A percentile compares a stretch with the other conserved stretches of the same genome.
Evolutionary conservation across 1,140 invertebrate species (phyloP).

Genomic region (Reticulitermes speratus): DNA sequence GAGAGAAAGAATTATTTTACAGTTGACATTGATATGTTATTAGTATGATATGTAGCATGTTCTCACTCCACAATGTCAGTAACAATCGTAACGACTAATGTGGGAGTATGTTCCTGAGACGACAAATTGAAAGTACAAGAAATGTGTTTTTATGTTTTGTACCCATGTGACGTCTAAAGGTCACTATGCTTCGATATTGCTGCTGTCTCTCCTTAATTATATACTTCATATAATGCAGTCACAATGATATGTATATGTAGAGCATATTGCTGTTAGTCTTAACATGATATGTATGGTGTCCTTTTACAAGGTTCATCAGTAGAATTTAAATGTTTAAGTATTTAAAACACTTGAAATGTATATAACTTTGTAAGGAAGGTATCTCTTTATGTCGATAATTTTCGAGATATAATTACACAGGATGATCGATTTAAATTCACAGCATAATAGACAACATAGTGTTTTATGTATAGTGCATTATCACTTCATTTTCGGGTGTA

Average conservation of each 20-base stretch:
- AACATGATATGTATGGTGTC: constrained; percentile 25
- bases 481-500: no score
- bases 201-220: neutral
- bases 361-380: neutral
- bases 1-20: neutral
- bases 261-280: constrained; percentile 18
- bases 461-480: no score
- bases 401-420: neutral
- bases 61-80: neutral
- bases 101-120: constrained; percentile 6
- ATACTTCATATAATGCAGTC: neutral
- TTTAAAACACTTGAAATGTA: neutral
- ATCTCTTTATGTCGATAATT: neutral
- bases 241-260: constrained; percentile 20
- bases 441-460: no score
- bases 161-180: neutral
- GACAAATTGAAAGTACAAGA: constrained; percentile 21
- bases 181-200: neutral
- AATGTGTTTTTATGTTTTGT: constrained; percentile 7
- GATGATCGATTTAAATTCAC: no score
- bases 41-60: constrained; percentile 7
- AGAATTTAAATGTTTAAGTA: neutral
- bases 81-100: neutral
- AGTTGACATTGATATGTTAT: constrained; percentile 1
- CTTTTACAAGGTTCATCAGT: neutral